These are phyloP conservation scores for Diaperis boleti DNA, from an alignment of 2,888 invertebrate genomes.

Conservation along the genomic window DNA sequence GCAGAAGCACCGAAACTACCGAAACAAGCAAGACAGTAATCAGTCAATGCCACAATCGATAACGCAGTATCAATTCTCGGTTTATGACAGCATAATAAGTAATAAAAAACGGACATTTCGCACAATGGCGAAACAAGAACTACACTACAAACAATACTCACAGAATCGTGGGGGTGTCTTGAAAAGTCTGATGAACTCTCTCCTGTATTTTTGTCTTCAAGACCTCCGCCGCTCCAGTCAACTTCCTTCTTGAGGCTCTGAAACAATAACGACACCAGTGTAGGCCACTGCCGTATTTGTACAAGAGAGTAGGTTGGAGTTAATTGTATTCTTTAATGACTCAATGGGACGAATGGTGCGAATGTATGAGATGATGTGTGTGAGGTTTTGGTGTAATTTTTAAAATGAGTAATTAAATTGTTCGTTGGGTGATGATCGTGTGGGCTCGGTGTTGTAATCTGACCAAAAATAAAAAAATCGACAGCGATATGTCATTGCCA, in stretches of 20 bases:
- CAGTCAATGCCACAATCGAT: too few species aligned
- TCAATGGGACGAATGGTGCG: conserved; percentile 5
- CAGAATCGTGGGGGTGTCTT: conserved; percentile 85
- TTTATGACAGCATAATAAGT: too few species aligned
- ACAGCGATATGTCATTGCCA: too few species aligned
- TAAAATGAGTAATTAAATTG: too few species aligned
- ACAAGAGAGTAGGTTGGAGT: conserved; percentile 8
- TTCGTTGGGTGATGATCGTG: too few species aligned
- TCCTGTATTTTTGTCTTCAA: conserved; percentile 81
- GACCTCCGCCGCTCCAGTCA: conserved; percentile 80
- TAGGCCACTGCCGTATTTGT: conserved; percentile 11
- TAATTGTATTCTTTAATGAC: conserved; percentile 24
- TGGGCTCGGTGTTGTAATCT: too few species aligned
- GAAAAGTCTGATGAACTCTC: conserved; percentile 82
- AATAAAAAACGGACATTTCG: not conserved
- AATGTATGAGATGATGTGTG: not conserved
- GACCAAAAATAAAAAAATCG: too few species aligned
- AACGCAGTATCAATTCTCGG: not conserved
- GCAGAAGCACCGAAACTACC: too few species aligned
- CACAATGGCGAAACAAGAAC: conserved; percentile 4
- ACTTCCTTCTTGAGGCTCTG: conserved; percentile 92
- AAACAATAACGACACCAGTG: conserved; percentile 60
- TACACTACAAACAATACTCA: conserved; percentile 68
- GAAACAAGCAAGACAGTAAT: too few species aligned
- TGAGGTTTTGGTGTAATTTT: too few species aligned